Base-by-base conservation (phyloP, 2,888 invertebrate species). In the Deilephila elpenor region DNA sequence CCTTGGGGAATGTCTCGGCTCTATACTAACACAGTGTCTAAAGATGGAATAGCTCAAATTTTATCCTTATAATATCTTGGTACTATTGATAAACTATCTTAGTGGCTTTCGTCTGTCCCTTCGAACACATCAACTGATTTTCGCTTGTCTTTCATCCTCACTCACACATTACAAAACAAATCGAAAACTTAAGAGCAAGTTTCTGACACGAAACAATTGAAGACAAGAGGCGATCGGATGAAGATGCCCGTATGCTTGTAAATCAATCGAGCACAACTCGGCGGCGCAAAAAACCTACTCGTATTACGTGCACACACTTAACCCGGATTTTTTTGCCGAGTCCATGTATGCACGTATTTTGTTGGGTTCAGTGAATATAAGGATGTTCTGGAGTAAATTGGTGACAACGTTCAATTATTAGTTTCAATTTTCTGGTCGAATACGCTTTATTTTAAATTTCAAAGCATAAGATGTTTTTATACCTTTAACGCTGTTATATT, bases 231-330 rank as follows among this genome's bases (percentile, higher is more conserved):
- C 25, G 67, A 67, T 67, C 51, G 20, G 44, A 25, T 8, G 67
- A 67, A 67, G 25, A 51, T 25, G 44, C 67, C 67, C 67, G 44
- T 51, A 67, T 44, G 44, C 51, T 67, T 67, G 51, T 67, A 67
- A 67, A 67, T 67, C 67, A 67, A 67, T 67, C 67, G 44, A 67
- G 37, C n/a, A 64, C 64, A 67, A 72, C 20, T 72, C 74, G 74
- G 77, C 74, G 32, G 34, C 76, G 82, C 80, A 81, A 85, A 84
- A 83, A 75, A 75, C 71, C 74, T 73, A 85, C 84, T 89, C 86
- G 78, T 75, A 78, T 86, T 88, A 89, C 91, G 89, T 82, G 84
- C 88, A 89, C 87, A 91, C 89, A 90, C 89, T 90, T 89, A 89
- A 88, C 89, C 89, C 86, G 44, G 89, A 51, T 51, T 87, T 90